Percentiles rank a stretch among this genome's conserved stretches.
These are phyloP conservation scores for Hycleus phaleratus DNA, from an alignment of 1,140 invertebrate species.

Conservation along the genomic window DNA sequence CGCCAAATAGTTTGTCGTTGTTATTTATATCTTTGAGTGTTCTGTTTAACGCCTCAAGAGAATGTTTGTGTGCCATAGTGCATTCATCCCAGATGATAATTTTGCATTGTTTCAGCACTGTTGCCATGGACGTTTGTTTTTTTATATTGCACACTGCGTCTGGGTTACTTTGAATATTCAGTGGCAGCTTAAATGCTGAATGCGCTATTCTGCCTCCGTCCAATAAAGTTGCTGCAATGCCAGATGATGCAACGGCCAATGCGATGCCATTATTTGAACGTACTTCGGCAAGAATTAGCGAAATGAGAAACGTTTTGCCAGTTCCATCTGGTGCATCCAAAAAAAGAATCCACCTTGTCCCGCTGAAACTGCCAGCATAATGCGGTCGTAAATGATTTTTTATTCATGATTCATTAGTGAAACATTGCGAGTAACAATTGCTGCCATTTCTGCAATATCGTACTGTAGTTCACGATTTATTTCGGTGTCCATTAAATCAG, in stretches of 20 bases:
- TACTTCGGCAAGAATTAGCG: not conserved
- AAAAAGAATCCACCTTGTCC: not conserved
- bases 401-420: no score
- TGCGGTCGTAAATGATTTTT: no score
- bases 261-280: slow-evolving; percentile 21
- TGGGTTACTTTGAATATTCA: slow-evolving; percentile 17
- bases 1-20: no score
- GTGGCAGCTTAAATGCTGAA: slow-evolving; percentile 38
- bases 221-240: slow-evolving; percentile 43
- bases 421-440: no score
- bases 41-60: slow-evolving; percentile 24
- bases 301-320: not conserved
- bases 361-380: no score
- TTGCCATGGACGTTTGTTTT: slow-evolving; percentile 31
- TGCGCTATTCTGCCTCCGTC: slow-evolving; percentile 39
- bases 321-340: not conserved
- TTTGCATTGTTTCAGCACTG: slow-evolving; percentile 18
- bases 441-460: no score
- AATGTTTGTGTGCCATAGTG: slow-evolving; percentile 29
- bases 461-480: no score
- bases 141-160: slow-evolving; percentile 22
- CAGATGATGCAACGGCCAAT: slow-evolving; percentile 36
- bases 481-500: no score
- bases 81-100: slow-evolving; percentile 30
- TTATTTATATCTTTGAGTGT: slow-evolving; percentile 27